Evolutionary conservation across 2,113 vertebrate genomes (phyloP), one percentile per base, ranked within the genome.

Genomic region (Microcebus ravelobensis): DNA sequence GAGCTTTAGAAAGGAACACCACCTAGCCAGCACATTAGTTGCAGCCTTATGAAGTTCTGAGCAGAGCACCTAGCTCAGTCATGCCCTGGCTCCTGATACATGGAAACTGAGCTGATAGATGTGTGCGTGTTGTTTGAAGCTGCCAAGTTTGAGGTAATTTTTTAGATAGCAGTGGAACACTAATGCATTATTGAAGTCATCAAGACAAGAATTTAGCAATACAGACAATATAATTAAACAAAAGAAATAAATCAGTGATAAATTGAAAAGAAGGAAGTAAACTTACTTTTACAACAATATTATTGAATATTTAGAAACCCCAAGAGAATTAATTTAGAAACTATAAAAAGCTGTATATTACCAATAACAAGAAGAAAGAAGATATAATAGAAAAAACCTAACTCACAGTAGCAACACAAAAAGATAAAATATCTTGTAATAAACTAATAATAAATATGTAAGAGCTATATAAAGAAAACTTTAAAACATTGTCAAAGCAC

Each of bases 301-400:
- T 82, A 34, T 42, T 50, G 20, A 91, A 50, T 50, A 80, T 17
- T 39, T 42, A 34, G 8, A n/a, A 91, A 87, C 82, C 27, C 34
- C 92, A 94, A 76, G 76, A 68, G 21, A 76, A 74, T 87, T 74
- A 87, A 67, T 34, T 94, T 34, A 91, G 29, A 82, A 96, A 76
- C 50, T 87, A 45, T 86, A 74, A 91, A 80, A 81, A 74, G 15
- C 45, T 91, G 0, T 87, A 14, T 52, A 15, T 83, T 70, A 76
- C 48, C 81, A 67, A 57, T 59, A 87, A 74, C 29, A 93, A 80
- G 17, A 17, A 61, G 20, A 55, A 74, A 77, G 10, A 85, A 90
- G 67, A 80, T 57, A 9, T 18, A 76, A 29, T 36, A 15, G 55
- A 63, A 65, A 79, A 92, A 36, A 89, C 39, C 36, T 59, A 80